These are phyloP conservation scores for Hypercompe scribonia DNA, from an alignment of 2,888 invertebrate genomes.

Conservation along the genomic window DNA sequence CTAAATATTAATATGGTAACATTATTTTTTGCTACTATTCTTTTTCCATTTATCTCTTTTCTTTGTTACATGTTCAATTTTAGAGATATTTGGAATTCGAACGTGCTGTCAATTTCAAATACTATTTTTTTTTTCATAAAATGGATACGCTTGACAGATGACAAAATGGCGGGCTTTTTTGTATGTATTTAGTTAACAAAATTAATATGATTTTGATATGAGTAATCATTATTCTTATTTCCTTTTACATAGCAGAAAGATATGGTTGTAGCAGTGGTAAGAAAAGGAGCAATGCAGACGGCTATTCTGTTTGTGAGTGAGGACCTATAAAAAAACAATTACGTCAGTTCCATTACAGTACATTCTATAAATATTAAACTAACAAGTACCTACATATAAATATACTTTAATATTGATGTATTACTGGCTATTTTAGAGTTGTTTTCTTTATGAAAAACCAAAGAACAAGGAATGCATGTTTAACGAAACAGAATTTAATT, in stretches of 20 bases:
- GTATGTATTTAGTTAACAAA: not conserved
- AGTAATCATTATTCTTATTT: not conserved
- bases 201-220: not conserved
- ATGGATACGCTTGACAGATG: not conserved
- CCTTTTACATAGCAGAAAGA: not conserved
- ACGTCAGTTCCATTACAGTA: too few relatives aligned
- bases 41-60: not conserved
- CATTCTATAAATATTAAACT: too few relatives aligned
- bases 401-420: too few relatives aligned
- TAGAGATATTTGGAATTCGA: not conserved
- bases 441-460: too few relatives aligned
- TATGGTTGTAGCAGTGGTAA: not conserved
- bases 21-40: not conserved
- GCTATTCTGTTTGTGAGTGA: not conserved
- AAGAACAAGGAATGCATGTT: too few relatives aligned
- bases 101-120: not conserved
- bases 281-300: not conserved
- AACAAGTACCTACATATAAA: too few relatives aligned
- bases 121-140: not conserved
- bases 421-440: too few relatives aligned
- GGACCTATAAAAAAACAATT: not conserved
- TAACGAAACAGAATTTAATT: too few relatives aligned
- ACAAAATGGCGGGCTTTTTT: not conserved
- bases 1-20: not conserved
- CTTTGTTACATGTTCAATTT: not conserved